Percentiles rank a stretch among this genome's conserved stretches.
Conservation (phyloP, 2,113 vertebrate genomes). For the Thymallus thymallus region DNA sequence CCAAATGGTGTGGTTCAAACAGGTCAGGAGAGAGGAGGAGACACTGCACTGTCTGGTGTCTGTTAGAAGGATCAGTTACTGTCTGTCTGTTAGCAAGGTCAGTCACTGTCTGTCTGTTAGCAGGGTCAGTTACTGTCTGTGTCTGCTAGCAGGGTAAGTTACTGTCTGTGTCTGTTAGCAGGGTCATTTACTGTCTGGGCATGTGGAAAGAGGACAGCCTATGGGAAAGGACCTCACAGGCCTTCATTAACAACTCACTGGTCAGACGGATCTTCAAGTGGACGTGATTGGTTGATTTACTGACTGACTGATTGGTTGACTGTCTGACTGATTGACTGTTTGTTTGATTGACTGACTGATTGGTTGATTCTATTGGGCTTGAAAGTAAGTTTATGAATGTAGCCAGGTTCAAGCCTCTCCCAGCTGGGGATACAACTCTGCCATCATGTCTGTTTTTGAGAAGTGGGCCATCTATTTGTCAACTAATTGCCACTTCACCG, state of each 20-base stretch:
- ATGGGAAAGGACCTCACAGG: slow-evolving; percentile 62
- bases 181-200: slow-evolving; percentile 53
- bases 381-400: background rate
- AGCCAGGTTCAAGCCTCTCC: too few species aligned
- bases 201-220: slow-evolving; percentile 84
- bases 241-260: slow-evolving; percentile 57
- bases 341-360: too few species aligned
- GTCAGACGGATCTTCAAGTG: slow-evolving; percentile 66
- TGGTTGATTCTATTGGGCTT: slow-evolving; percentile 5
- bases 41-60: slow-evolving; percentile 79
- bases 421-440: too few species aligned
- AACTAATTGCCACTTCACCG: too few species aligned
- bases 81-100: background rate
- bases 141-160: too few species aligned
- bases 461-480: too few species aligned
- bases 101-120: too few species aligned
- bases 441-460: too few species aligned
- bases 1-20: slow-evolving; percentile 85
- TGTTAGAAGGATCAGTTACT: background rate
- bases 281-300: slow-evolving; percentile 8
- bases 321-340: too few species aligned
- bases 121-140: too few species aligned
- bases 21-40: slow-evolving; percentile 79
- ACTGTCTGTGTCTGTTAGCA: too few species aligned
- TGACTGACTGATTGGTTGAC: too few species aligned